These are phyloP conservation scores for Sebastiscus tertius DNA, from an alignment of 2,797 vertebrate genomes.

Conservation along the genomic window DNA sequence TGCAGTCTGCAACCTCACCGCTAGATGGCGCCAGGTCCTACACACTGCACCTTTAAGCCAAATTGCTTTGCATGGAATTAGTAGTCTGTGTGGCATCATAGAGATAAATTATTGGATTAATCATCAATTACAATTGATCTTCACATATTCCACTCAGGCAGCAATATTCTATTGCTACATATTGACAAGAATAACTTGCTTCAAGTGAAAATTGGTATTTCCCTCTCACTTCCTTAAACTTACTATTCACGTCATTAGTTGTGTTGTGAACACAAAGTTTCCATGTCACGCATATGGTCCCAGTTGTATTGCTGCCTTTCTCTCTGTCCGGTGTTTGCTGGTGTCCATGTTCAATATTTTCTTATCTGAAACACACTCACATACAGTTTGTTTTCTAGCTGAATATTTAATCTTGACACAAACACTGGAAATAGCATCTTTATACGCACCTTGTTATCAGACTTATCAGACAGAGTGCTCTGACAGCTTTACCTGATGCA, in stretches of 20 bases:
- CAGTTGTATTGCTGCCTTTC: neutral
- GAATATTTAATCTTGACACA: slow-evolving; percentile 11
- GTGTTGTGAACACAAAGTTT: neutral
- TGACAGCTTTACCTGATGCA: slow-evolving; percentile 12
- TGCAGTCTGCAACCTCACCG: no score
- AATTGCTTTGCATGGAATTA: neutral
- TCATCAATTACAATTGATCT: slow-evolving; percentile 4
- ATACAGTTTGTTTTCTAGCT: slow-evolving; percentile 10
- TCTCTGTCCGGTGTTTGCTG: neutral
- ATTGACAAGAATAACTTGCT: neutral
- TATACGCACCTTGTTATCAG: slow-evolving; percentile 19
- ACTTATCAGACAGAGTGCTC: neutral
- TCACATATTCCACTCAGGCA: neutral
- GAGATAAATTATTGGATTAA: neutral
- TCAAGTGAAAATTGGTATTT: neutral
- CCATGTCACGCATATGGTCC: neutral
- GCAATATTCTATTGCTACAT: neutral
- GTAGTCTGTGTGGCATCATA: neutral
- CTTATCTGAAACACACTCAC: slow-evolving; percentile 8
- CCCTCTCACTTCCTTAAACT: neutral
- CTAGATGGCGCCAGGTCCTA: neutral
- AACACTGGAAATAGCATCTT: slow-evolving; percentile 5
- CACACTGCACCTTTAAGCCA: neutral
- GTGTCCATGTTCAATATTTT: slow-evolving; percentile 5
- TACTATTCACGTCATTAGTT: neutral